phyloP scores from a whole-genome alignment of 2,888 invertebrate species.

The Neoscelio sp. region DNA sequence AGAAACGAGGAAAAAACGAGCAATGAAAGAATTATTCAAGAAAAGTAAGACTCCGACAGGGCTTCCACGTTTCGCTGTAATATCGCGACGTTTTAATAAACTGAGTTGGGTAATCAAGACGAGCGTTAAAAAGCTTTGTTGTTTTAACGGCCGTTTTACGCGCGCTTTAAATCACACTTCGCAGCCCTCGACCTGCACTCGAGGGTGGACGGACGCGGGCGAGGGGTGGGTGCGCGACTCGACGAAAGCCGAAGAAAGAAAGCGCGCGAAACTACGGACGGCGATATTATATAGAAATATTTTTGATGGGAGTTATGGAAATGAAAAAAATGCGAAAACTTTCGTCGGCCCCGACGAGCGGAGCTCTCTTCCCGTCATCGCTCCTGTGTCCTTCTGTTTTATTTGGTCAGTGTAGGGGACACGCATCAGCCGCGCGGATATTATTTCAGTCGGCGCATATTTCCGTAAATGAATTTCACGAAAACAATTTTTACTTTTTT shows the following conservation, averaged over 20 bases:
- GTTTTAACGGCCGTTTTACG: slow-evolving; percentile 82
- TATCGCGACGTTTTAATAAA: slow-evolving; percentile 82
- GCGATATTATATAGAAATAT: slow-evolving; percentile 80
- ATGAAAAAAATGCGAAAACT: slow-evolving; percentile 81
- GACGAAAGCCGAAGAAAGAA: slow-evolving; percentile 48
- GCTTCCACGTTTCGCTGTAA: slow-evolving; percentile 69
- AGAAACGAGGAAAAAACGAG: background rate
- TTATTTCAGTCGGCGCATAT: slow-evolving; percentile 83
- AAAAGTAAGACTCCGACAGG: slow-evolving; percentile 24
- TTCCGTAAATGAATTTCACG: slow-evolving; percentile 82
- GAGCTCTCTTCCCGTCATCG: slow-evolving; percentile 53
- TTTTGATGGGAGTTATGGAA: slow-evolving; percentile 80
- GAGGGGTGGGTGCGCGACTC: slow-evolving; percentile 43
- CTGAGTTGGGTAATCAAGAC: slow-evolving; percentile 82
- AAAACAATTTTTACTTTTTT: slow-evolving; percentile 83
- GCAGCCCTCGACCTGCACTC: slow-evolving; percentile 65
- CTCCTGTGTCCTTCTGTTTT: slow-evolving; percentile 67
- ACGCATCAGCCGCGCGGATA: slow-evolving; percentile 80
- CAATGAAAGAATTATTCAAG: slow-evolving; percentile 52
- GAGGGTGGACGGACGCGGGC: slow-evolving; percentile 61
- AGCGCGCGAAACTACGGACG: too few species aligned
- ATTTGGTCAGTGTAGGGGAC: slow-evolving; percentile 71
- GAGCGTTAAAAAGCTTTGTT: slow-evolving; percentile 81
- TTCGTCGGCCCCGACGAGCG: slow-evolving; percentile 70
- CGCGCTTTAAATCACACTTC: slow-evolving; percentile 82